Base-by-base conservation (phyloP, 1,140 invertebrate genomes). In the Rhyzopertha dominica region DNA sequence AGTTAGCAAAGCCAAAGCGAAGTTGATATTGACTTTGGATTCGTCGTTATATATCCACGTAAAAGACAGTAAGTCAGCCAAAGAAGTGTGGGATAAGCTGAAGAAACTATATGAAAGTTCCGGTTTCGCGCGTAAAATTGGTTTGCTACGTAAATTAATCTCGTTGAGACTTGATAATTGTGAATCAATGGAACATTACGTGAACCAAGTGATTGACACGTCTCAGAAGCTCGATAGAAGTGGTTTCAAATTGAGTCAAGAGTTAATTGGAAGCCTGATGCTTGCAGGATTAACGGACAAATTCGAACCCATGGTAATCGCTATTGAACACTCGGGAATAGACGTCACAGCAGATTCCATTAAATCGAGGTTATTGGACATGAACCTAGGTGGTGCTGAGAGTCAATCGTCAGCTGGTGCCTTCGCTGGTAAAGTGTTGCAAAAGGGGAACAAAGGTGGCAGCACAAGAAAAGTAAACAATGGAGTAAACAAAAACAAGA, bases 301-400 rank as follows among this genome's bases (percentile, higher is more conserved):
- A 5, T 69, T 62, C 52, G 49, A 59, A 29, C 59, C 66, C 0
- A 69, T 69, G 64, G 67, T 69, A 7, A 69, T 68, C 62, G 62
- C 55, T 1, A 38, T 67, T 12, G 63, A 70, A 38, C 56, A 57
- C 43, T 62, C 54, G 5, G 57, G 56, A 24, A 59, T 61, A n/a
- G 32, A 39, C 34, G 64, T 71, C 5, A 60, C 55, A 32, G 51
- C 56, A n/a, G 67, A 70, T 36, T 49, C 37, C 4, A 63, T 69
- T 20, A 68, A 69, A 50, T 51, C 61, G 19, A 70, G 68, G 56
- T 51, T 69, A 8, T 28, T 69, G 8, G 54, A 54, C 40, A 59
- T 59, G 46, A 36, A 56, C 12, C 40, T 58, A 40, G 31, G 46
- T 47, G 35, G 45, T 16, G 31, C 10, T 10, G n/a, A n/a, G n/a